Evolutionary conservation across 2,888 invertebrate species (phyloP).

Genomic region (Bellardia pandia): DNA sequence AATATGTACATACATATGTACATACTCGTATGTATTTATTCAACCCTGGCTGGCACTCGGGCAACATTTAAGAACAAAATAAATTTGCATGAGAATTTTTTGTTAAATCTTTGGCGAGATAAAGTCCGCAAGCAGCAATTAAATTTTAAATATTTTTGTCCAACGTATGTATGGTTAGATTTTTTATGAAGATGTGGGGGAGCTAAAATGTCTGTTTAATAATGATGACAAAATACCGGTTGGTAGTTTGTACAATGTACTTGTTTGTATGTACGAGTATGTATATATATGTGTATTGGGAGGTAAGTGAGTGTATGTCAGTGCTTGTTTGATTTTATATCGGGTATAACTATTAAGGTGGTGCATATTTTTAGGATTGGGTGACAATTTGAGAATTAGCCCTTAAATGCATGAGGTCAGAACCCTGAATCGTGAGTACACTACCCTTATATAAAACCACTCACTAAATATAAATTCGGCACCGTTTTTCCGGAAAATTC

Average conservation of each 20-base stretch:
- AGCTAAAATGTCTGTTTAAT: slow-evolving; percentile 28
- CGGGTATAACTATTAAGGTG: slow-evolving; percentile 13
- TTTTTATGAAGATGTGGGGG: slow-evolving; percentile 31
- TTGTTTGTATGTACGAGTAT: too few relatives aligned
- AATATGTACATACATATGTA: not conserved
- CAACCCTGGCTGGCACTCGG: slow-evolving; percentile 2
- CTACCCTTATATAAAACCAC: too few relatives aligned
- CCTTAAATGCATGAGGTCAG: too few relatives aligned
- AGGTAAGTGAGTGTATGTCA: not conserved
- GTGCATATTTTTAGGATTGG: slow-evolving; percentile 42
- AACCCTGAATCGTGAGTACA: too few relatives aligned
- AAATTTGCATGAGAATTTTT: slow-evolving; percentile 43
- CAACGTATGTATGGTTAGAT: not conserved
- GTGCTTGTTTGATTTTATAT: not conserved
- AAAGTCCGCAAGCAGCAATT: slow-evolving; percentile 55
- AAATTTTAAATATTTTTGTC: not conserved
- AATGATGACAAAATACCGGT: slow-evolving; percentile 1
- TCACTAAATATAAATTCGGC: too few relatives aligned
- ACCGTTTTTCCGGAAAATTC: too few relatives aligned
- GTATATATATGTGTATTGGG: not conserved
- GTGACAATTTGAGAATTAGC: too few relatives aligned
- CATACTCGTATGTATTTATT: not conserved
- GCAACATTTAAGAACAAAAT: slow-evolving; percentile 21
- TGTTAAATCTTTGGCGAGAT: slow-evolving; percentile 42
- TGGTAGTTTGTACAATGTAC: not conserved